Conservation (phyloP, 2,888 invertebrate genomes). For the Drosophila mimetica region DNA sequence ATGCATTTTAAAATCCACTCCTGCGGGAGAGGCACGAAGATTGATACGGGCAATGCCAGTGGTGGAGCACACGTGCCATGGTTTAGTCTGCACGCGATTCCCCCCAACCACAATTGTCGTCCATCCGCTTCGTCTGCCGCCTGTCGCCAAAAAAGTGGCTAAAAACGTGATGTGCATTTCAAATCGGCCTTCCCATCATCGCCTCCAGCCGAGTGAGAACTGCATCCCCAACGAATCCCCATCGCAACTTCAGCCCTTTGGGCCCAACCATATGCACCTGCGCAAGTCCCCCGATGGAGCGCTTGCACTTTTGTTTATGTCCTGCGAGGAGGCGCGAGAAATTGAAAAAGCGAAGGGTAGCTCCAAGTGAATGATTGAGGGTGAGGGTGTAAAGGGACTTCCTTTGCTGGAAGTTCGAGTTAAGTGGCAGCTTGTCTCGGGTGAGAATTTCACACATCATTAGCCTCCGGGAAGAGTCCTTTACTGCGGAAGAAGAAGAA, state of each 20-base stretch:
- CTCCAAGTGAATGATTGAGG: constrained; percentile 12
- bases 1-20: constrained; percentile 62
- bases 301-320: constrained; percentile 73
- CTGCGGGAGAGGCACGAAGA: constrained; percentile 24
- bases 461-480: constrained; percentile 35
- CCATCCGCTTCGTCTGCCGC: constrained; percentile 36
- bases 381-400: constrained; percentile 7
- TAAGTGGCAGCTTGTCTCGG: constrained; percentile 56
- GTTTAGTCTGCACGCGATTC: constrained; percentile 62
- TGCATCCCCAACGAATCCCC: constrained; percentile 6
- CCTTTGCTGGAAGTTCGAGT: constrained; percentile 9
- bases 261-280: constrained; percentile 43
- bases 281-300: constrained; percentile 42
- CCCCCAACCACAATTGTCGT: constrained; percentile 12
- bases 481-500: background rate
- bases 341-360: constrained; percentile 58
- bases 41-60: constrained; percentile 20
- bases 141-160: constrained; percentile 66
- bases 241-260: background rate
- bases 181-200: constrained; percentile 38
- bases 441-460: constrained; percentile 69
- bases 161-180: constrained; percentile 68
- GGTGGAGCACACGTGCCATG: constrained; percentile 60
- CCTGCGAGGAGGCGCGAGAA: constrained; percentile 56
- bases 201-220: background rate